Conservation (phyloP, 2,888 invertebrate species). For the Andrena dorsata region DNA sequence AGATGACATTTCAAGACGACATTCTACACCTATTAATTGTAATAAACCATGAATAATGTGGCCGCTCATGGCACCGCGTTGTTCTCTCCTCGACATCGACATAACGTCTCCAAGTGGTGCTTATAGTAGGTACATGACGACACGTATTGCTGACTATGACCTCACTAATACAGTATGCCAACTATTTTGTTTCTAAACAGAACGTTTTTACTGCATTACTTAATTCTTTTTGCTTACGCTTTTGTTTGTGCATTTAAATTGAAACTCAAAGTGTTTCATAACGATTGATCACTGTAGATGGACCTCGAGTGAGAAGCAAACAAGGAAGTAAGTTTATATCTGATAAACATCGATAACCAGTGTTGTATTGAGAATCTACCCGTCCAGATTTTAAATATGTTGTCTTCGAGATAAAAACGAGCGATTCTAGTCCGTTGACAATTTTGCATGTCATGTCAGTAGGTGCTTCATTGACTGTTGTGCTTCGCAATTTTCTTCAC, state of each 20-base stretch:
- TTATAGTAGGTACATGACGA: neutral
- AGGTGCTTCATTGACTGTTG: too few species aligned
- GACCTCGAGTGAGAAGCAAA: neutral
- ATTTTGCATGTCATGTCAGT: too few species aligned
- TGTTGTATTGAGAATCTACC: too few species aligned
- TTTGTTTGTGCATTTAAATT: neutral
- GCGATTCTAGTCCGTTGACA: too few species aligned
- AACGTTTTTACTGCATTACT: neutral
- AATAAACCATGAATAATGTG: constrained; percentile 19
- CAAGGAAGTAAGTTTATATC: neutral
- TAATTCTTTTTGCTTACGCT: neutral
- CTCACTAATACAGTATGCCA: constrained; percentile 3
- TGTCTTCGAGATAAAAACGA: too few species aligned
- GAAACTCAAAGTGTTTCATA: neutral
- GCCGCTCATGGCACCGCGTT: neutral
- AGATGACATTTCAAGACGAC: constrained; percentile 12
- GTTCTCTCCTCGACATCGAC: constrained; percentile 18
- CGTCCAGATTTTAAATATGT: too few species aligned
- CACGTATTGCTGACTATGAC: constrained; percentile 9
- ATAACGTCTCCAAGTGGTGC: constrained; percentile 26
- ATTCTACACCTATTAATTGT: neutral
- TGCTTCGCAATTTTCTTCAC: too few species aligned
- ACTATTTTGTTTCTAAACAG: constrained; percentile 2
- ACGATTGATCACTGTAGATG: neutral
- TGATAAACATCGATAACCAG: too few species aligned